Percentiles rank a stretch among this genome's conserved stretches.
Evolutionary conservation across 2,888 invertebrate species (phyloP).

Genomic region (Latrodectus elegans): DNA sequence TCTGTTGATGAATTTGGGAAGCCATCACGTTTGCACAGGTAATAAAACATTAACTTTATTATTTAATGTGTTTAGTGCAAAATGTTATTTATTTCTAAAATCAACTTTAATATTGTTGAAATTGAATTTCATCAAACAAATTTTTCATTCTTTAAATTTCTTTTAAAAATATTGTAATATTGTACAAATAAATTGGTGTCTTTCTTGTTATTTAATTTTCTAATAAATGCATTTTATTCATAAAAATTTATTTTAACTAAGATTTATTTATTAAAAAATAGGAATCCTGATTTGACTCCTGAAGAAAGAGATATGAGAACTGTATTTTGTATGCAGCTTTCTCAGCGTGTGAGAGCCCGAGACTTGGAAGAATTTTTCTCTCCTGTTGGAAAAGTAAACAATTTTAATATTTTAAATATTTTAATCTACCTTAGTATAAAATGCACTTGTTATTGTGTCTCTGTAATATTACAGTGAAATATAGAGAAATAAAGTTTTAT

Average conservation of each 20-base stretch:
- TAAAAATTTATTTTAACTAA: background rate
- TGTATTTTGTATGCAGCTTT: slow-evolving; percentile 98
- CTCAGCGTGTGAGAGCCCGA: slow-evolving; percentile 92
- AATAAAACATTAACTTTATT: background rate
- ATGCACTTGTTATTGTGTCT: too few species aligned
- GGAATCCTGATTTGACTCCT: slow-evolving; percentile 75
- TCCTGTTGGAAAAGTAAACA: slow-evolving; percentile 92
- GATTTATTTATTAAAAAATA: background rate
- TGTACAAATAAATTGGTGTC: background rate
- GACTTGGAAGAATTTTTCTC: slow-evolving; percentile 99
- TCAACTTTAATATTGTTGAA: background rate
- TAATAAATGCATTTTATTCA: background rate
- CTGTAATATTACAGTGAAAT: too few species aligned
- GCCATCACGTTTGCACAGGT: slow-evolving; percentile 52
- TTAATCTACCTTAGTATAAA: too few species aligned
- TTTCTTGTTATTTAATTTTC: background rate
- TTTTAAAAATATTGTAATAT: background rate
- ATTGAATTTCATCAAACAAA: background rate
- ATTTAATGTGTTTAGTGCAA: too few species aligned
- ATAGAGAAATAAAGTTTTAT: too few species aligned
- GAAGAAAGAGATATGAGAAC: slow-evolving; percentile 99
- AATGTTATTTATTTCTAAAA: background rate
- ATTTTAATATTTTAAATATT: background rate
- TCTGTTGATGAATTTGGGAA: slow-evolving; percentile 39
- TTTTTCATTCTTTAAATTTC: background rate